Conservation (phyloP, 2,888 invertebrate genomes). For the Drosophila prolongata region DNA sequence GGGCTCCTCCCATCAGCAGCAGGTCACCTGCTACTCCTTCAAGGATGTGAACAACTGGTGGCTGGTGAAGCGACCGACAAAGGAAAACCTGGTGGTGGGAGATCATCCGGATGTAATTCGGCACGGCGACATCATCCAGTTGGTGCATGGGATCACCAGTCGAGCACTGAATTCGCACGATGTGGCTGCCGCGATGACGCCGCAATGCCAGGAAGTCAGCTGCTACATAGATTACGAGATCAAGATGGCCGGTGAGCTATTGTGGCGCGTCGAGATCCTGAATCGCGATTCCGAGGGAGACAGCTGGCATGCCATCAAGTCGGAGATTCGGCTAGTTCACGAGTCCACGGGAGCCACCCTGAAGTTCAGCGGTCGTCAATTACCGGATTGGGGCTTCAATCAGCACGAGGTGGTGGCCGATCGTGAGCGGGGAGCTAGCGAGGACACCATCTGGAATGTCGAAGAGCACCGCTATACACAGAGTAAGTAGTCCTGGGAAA, state of each 20-base stretch:
- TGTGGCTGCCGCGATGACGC: slow-evolving; percentile 96
- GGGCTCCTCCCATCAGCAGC: slow-evolving; percentile 98
- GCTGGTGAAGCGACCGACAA: slow-evolving; percentile 95
- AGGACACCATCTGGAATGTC: slow-evolving; percentile 97
- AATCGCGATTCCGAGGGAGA: slow-evolving; percentile 90
- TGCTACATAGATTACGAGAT: slow-evolving; percentile 99
- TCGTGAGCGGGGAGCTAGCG: slow-evolving; percentile 89
- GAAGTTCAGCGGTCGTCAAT: slow-evolving; percentile 93
- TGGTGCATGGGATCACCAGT: slow-evolving; percentile 97
- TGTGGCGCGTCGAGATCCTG: slow-evolving; percentile 94
- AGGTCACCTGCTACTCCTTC: slow-evolving; percentile 96
- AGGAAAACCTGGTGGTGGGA: slow-evolving; percentile 91
- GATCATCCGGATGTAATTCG: slow-evolving; percentile 91
- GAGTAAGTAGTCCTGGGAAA: slow-evolving; percentile 86
- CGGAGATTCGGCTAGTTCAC: slow-evolving; percentile 93
- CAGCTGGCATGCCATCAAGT: slow-evolving; percentile 96
- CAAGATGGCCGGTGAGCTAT: slow-evolving; percentile 96
- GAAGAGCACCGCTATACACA: slow-evolving; percentile 98
- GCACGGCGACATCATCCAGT: slow-evolving; percentile 96
- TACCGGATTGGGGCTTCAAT: slow-evolving; percentile 97
- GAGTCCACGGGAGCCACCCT: slow-evolving; percentile 92
- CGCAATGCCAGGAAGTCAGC: slow-evolving; percentile 96
- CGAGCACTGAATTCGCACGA: slow-evolving; percentile 97
- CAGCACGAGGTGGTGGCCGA: slow-evolving; percentile 98
- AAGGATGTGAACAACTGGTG: slow-evolving; percentile 99